Evolutionary conservation across 1,140 invertebrate species (phyloP).

Genomic region (Aphelenchoides besseyi): DNA sequence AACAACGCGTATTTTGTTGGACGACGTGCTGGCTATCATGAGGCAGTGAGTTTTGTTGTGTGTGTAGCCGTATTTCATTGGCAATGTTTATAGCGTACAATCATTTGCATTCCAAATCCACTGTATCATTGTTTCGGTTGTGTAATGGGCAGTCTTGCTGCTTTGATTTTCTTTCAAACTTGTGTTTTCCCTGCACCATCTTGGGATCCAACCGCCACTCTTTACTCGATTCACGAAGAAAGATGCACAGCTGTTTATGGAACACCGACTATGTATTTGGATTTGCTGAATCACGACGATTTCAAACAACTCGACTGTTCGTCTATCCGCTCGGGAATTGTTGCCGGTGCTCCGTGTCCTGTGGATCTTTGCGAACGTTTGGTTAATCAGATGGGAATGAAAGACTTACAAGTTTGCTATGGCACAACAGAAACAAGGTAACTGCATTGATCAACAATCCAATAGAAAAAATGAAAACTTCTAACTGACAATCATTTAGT

Average conservation of each 20-base stretch:
- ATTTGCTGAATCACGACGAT: constrained; percentile 69
- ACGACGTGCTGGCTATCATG: constrained; percentile 68
- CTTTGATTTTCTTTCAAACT: constrained; percentile 71
- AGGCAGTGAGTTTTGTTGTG: constrained; percentile 60
- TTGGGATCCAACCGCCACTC: constrained; percentile 71
- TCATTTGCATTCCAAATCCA: constrained; percentile 74
- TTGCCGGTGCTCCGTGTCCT: constrained; percentile 75
- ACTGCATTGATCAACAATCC: too few species aligned
- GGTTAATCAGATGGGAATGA: constrained; percentile 57
- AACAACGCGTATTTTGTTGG: constrained; percentile 78
- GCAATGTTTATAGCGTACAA: constrained; percentile 44
- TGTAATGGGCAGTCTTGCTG: constrained; percentile 70
- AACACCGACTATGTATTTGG: constrained; percentile 92
- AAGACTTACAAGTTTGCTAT: constrained; percentile 72
- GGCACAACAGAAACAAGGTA: constrained; percentile 83
- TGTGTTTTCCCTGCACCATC: constrained; percentile 71
- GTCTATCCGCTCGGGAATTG: constrained; percentile 64
- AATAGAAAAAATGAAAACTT: too few species aligned
- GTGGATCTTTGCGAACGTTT: constrained; percentile 67
- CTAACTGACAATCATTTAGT: too few species aligned
- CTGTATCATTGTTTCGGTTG: constrained; percentile 87
- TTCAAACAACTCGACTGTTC: constrained; percentile 52
- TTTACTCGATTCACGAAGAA: constrained; percentile 64
- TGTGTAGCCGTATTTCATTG: constrained; percentile 10
- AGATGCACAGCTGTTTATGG: constrained; percentile 77